A percentile compares a stretch with the other conserved stretches of the same genome.
Conservation (phyloP, 1,140 invertebrate genomes). For the Akabosia matsudoensis region DNA sequence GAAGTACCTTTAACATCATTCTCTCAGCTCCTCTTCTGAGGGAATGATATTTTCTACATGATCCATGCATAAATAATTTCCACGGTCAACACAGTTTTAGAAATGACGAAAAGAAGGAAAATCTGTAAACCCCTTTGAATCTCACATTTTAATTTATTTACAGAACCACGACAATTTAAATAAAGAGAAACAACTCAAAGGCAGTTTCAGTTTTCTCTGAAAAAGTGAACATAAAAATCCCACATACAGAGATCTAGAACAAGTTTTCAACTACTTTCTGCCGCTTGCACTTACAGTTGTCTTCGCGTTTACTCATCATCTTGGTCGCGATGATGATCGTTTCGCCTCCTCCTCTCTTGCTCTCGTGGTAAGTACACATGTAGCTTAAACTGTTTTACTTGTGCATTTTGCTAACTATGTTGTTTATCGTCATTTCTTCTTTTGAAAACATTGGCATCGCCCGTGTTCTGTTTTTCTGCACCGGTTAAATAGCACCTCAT, state of each 20-base stretch:
- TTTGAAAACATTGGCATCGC: not conserved
- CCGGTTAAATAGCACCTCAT: not conserved
- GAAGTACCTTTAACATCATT: not conserved
- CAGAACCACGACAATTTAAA: no score
- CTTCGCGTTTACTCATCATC: not conserved
- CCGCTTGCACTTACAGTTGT: not conserved
- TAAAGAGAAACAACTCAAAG: not conserved
- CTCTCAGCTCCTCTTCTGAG: no score
- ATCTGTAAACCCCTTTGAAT: not conserved
- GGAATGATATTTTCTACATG: no score
- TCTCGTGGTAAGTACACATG: conserved; percentile 19
- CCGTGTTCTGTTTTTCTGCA: not conserved
- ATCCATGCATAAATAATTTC: not conserved
- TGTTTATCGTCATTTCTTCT: not conserved
- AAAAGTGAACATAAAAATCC: conserved; percentile 9
- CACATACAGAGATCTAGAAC: conserved; percentile 17
- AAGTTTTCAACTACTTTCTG: not conserved
- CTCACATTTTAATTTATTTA: not conserved
- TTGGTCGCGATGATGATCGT: not conserved
- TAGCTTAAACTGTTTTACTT: conserved; percentile 22
- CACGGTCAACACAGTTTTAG: not conserved
- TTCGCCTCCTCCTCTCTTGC: conserved; percentile 11
- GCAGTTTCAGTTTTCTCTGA: not conserved
- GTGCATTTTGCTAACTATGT: not conserved
- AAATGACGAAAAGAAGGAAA: not conserved